These are phyloP conservation scores for Carassius auratus DNA, from an alignment of 2,113 vertebrate genomes.

Conservation along the genomic window DNA sequence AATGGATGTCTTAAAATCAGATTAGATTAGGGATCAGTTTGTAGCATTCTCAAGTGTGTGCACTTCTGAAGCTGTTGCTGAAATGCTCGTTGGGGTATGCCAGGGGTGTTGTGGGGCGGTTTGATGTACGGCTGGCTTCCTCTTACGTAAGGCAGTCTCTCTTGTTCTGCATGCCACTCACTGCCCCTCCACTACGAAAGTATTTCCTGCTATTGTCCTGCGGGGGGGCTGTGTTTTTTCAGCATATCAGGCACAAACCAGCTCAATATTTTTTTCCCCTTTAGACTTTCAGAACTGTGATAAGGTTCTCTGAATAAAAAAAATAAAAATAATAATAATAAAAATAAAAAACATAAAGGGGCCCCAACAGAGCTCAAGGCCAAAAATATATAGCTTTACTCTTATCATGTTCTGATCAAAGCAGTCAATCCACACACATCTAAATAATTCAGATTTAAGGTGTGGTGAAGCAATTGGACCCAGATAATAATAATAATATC, in stretches of 20 bases:
- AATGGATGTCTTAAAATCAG: neutral
- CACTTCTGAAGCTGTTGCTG: neutral
- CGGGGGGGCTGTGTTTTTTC: conserved; percentile 49
- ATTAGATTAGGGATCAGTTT: neutral
- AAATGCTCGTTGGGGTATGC: neutral
- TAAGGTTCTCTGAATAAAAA: neutral
- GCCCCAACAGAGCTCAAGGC: neutral
- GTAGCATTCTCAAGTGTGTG: neutral
- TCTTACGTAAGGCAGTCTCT: neutral
- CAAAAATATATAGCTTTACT: neutral
- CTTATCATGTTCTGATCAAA: neutral
- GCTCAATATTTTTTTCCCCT: conserved; percentile 6
- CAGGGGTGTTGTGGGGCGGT: neutral
- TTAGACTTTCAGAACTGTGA: neutral
- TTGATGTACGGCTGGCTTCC: conserved; percentile 50
- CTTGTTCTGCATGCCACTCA: neutral
- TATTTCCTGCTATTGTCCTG: conserved; percentile 70
- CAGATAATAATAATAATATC: neutral
- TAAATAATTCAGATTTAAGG: neutral
- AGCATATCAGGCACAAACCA: conserved; percentile 38
- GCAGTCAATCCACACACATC: neutral
- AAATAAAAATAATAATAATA: too few species aligned
- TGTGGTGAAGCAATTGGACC: neutral
- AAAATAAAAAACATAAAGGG: neutral
- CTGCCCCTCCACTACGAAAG: conserved; percentile 19